phyloP scores from a whole-genome alignment of 2,113 vertebrate genomes.

The Dermatemys mawii region DNA sequence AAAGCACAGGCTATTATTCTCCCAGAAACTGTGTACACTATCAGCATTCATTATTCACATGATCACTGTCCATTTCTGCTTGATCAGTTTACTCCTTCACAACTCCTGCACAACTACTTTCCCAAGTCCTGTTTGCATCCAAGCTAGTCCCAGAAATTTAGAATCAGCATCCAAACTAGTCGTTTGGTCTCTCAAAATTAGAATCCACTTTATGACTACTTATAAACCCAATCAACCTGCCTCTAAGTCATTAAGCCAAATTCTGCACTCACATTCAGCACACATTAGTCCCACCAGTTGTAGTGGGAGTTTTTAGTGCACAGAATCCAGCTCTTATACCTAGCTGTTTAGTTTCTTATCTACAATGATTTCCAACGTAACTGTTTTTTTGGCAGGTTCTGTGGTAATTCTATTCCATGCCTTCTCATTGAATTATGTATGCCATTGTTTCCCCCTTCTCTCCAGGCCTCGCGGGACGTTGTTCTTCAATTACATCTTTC shows the following conservation, averaged over 20 bases:
- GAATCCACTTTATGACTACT: neutral
- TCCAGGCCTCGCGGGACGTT: neutral
- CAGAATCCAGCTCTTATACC: neutral
- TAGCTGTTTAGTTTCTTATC: neutral
- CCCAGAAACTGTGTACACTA: neutral
- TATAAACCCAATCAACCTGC: neutral
- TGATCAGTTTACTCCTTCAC: rapidly evolving
- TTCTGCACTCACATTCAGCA: neutral
- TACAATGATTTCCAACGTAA: rapidly evolving
- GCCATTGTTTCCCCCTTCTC: neutral
- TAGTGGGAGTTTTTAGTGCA: neutral
- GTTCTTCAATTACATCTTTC: neutral
- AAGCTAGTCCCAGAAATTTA: neutral
- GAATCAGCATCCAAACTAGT: neutral
- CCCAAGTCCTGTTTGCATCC: neutral
- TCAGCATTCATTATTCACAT: rapidly evolving
- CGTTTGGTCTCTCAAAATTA: neutral
- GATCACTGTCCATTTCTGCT: rapidly evolving
- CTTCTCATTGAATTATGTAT: rapidly evolving
- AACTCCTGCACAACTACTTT: rapidly evolving
- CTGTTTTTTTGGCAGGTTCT: neutral
- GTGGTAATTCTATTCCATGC: neutral
- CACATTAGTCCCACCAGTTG: rapidly evolving
- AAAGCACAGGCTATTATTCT: neutral
- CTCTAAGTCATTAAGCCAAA: neutral